A percentile compares a stretch with the other conserved stretches of the same genome.
phyloP scores from a whole-genome alignment of 2,797 vertebrate species.

The Arctocebus calabarensis region DNA sequence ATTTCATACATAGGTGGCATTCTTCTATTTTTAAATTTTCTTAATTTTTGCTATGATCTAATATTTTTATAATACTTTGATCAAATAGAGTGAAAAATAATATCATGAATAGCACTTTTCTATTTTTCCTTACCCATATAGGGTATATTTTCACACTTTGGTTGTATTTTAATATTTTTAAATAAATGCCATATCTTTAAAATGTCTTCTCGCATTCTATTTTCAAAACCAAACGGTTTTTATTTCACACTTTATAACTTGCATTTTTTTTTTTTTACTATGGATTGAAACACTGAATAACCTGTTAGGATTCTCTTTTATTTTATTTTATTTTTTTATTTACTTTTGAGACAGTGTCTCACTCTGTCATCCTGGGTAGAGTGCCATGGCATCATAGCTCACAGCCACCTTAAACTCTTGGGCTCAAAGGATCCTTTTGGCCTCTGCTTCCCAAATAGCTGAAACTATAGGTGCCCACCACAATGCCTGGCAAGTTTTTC shows the following conservation, averaged over 20 bases:
- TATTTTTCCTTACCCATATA: not conserved
- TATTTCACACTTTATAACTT: not conserved
- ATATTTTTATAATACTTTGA: not conserved
- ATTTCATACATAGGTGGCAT: not conserved
- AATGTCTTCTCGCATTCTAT: not conserved
- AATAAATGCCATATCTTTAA: not conserved
- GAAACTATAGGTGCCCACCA: no score
- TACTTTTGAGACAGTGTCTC: no score
- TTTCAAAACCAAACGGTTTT: not conserved
- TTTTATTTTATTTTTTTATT: no score
- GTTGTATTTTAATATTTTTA: not conserved
- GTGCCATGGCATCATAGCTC: no score
- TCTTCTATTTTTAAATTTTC: not conserved
- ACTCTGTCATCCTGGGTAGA: no score
- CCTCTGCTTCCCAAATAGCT: no score
- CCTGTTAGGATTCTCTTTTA: not conserved
- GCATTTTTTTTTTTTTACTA: not conserved
- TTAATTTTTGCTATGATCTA: not conserved
- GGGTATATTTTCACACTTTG: not conserved
- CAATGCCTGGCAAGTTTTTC: no score
- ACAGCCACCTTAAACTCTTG: no score
- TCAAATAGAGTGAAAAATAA: not conserved
- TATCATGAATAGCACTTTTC: not conserved
- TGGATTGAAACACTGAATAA: not conserved
- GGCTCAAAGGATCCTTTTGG: no score